phyloP scores from a whole-genome alignment of 2,113 vertebrate species.

The Eudorcas thomsonii region DNA sequence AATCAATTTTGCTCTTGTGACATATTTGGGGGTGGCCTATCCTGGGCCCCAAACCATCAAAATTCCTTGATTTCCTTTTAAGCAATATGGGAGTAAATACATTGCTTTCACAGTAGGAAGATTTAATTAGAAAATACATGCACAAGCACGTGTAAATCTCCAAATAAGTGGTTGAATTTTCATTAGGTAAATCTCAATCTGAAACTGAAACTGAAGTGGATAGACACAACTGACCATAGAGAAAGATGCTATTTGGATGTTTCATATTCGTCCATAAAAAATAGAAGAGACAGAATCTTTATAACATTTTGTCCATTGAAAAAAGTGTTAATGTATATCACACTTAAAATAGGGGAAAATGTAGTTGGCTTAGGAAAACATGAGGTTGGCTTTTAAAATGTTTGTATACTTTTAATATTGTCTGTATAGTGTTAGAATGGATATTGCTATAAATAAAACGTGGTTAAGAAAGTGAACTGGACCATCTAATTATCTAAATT shows the following conservation, averaged over 20 bases:
- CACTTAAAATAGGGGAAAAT: neutral
- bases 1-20: neutral
- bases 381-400: neutral
- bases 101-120: neutral
- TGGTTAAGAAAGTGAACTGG: neutral
- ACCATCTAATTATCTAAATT: neutral
- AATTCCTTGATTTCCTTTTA: neutral
- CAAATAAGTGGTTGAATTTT: neutral
- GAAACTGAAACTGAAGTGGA: neutral
- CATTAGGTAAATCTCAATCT: neutral
- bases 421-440: neutral
- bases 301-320: neutral
- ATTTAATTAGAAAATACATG: neutral
- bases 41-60: neutral
- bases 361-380: neutral
- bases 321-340: neutral
- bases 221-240: neutral
- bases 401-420: neutral
- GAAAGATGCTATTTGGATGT: neutral
- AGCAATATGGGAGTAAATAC: neutral
- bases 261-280: neutral
- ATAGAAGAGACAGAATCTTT: neutral
- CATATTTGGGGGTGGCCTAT: neutral
- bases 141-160: neutral
- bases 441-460: neutral